Evolutionary conservation across 2,113 vertebrate species (phyloP).

Genomic region (Trichechus manatus): DNA sequence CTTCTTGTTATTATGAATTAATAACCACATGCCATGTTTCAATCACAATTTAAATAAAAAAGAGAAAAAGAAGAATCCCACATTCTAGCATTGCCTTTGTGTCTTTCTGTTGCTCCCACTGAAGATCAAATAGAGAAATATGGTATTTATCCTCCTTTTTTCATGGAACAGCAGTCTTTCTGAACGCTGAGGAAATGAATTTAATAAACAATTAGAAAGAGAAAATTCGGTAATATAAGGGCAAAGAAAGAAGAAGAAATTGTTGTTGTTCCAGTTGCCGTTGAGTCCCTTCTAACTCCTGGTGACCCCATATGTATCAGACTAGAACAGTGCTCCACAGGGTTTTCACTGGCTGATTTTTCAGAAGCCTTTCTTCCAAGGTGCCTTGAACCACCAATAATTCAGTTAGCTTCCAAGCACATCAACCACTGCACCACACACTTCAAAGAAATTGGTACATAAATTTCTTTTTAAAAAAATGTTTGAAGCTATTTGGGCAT

Average conservation of each 20-base stretch:
- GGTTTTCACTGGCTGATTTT: too few species aligned
- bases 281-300: too few species aligned
- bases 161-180: background rate
- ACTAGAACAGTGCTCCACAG: too few species aligned
- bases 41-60: background rate
- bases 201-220: conserved; percentile 20
- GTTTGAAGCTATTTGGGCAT: background rate
- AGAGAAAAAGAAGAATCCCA: background rate
- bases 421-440: too few species aligned
- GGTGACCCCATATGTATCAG: too few species aligned
- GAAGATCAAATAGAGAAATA: background rate
- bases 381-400: too few species aligned
- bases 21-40: background rate
- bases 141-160: background rate
- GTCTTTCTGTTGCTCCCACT: background rate
- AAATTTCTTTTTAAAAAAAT: background rate
- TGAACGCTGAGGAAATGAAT: background rate
- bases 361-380: too few species aligned
- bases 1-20: conserved; percentile 11
- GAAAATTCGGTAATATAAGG: background rate
- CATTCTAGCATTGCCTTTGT: background rate
- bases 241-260: background rate
- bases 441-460: background rate
- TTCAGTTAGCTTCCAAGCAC: too few species aligned
- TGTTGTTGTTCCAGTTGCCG: background rate